Evolutionary conservation across 1,140 invertebrate species (phyloP).

Genomic region (Anagrus nilaparvatae): DNA sequence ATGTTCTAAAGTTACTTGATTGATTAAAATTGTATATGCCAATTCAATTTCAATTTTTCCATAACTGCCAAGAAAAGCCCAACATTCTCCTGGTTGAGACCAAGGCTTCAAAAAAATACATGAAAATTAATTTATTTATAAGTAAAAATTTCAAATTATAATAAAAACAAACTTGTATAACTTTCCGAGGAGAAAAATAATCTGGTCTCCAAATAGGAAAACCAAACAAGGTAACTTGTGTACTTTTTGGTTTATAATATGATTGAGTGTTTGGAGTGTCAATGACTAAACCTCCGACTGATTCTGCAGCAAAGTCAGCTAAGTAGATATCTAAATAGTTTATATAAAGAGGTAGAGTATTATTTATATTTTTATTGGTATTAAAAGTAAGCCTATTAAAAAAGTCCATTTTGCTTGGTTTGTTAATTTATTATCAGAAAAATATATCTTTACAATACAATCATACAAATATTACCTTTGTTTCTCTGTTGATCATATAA

Average conservation of each 20-base stretch:
- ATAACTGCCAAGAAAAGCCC: slow-evolving; percentile 83
- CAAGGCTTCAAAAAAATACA: slow-evolving; percentile 20
- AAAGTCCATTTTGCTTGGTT: no score
- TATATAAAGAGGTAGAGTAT: background rate
- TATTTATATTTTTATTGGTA: background rate
- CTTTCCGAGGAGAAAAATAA: slow-evolving; percentile 27
- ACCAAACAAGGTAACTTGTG: slow-evolving; percentile 23
- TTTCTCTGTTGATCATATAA: slow-evolving; percentile 9
- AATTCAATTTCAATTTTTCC: slow-evolving; percentile 44
- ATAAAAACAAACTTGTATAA: slow-evolving; percentile 23
- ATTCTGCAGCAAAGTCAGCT: slow-evolving; percentile 32
- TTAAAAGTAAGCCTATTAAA: no score
- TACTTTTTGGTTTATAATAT: slow-evolving; percentile 16
- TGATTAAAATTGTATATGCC: slow-evolving; percentile 30
- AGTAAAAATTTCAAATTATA: background rate
- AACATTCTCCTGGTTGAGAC: slow-evolving; percentile 75
- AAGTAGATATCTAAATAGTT: slow-evolving; percentile 17
- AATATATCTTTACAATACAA: background rate
- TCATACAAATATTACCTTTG: slow-evolving; percentile 14
- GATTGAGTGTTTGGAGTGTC: slow-evolving; percentile 27
- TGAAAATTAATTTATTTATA: background rate
- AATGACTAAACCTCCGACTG: slow-evolving; percentile 26
- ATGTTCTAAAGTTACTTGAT: slow-evolving; percentile 82
- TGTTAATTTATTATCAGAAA: slow-evolving; percentile 1
- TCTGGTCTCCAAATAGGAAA: slow-evolving; percentile 26